phyloP scores from a whole-genome alignment of 2,797 vertebrate genomes.

The Protosalanx chinensis region DNA sequence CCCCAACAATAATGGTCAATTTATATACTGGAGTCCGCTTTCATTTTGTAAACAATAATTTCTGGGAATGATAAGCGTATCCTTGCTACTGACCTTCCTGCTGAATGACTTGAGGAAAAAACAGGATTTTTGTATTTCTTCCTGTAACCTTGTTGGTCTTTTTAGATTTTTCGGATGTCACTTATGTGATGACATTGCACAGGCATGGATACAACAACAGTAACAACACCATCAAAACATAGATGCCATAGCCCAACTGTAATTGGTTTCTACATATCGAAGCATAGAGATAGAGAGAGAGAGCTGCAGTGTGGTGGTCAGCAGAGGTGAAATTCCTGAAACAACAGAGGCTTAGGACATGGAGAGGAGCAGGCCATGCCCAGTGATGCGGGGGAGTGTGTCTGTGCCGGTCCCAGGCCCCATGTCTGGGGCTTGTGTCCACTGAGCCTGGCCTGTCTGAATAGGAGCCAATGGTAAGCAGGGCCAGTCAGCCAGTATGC shows the following conservation, averaged over 20 bases:
- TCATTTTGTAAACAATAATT: constrained; percentile 67
- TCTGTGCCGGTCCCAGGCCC: constrained; percentile 32
- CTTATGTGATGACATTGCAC: background rate
- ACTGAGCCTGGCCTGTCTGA: constrained; percentile 44
- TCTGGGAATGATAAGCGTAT: constrained; percentile 1
- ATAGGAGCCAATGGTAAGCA: constrained; percentile 29
- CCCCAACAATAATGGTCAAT: constrained; percentile 66
- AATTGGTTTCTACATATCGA: constrained; percentile 5
- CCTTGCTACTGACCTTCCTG: background rate
- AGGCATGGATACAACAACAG: background rate
- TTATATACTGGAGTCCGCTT: constrained; percentile 62
- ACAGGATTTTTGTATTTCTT: background rate
- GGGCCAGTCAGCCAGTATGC: constrained; percentile 34
- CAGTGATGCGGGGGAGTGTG: constrained; percentile 43
- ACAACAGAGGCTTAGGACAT: constrained; percentile 47
- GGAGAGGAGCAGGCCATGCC: constrained; percentile 25
- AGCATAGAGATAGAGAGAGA: background rate
- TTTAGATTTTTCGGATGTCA: background rate
- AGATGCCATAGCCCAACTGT: background rate
- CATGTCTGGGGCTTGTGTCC: constrained; percentile 59
- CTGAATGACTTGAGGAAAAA: background rate
- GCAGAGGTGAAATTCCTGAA: constrained; percentile 47
- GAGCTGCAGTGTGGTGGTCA: constrained; percentile 23
- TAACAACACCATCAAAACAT: background rate
- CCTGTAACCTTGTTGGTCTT: background rate